phyloP scores from a whole-genome alignment of 2,797 vertebrate genomes.

The Oceanodroma leucorhoa region DNA sequence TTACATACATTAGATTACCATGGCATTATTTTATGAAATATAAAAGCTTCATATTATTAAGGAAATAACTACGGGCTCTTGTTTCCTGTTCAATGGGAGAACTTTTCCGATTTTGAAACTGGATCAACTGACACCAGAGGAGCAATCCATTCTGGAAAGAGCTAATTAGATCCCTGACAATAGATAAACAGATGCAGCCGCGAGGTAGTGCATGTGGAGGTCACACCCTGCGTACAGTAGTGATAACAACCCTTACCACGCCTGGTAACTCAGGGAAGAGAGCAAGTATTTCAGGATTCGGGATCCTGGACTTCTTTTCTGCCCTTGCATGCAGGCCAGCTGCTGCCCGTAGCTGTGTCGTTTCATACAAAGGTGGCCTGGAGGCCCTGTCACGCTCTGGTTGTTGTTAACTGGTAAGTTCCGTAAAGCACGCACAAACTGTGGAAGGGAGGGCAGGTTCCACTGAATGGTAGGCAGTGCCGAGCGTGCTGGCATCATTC shows the following conservation, averaged over 20 bases:
- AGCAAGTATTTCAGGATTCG: background rate
- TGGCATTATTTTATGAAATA: background rate
- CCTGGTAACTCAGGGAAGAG: background rate
- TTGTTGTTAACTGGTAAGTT: background rate
- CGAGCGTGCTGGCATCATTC: background rate
- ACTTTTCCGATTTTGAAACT: background rate
- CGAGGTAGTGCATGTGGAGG: background rate
- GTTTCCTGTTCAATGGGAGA: background rate
- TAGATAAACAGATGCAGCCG: background rate
- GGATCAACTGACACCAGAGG: background rate
- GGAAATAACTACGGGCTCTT: background rate
- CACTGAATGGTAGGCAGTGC: rapidly evolving
- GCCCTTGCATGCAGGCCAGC: background rate
- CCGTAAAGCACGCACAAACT: background rate
- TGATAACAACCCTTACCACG: background rate
- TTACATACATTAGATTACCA: background rate
- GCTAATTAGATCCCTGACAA: background rate
- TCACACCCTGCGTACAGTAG: background rate
- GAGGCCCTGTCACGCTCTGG: background rate
- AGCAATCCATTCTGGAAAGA: background rate
- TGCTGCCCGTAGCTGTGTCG: background rate
- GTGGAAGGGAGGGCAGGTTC: background rate
- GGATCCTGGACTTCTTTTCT: background rate
- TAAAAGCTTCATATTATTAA: background rate
- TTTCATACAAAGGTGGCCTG: background rate